Base-by-base conservation (phyloP, 2,888 invertebrate species). In the Eledone cirrhosa region DNA sequence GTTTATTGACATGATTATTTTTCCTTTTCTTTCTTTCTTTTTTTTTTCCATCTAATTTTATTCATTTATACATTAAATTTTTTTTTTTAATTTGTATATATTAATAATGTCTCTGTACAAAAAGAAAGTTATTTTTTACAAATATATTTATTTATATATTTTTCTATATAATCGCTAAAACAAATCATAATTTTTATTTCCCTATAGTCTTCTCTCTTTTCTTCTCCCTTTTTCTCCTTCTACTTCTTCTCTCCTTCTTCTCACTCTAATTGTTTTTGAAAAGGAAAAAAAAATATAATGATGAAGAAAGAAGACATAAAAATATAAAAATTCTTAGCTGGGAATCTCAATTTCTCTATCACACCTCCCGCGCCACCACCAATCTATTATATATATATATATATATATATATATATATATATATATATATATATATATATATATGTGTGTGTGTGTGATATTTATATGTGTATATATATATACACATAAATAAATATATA, bases 401-500 rank as follows among this genome's bases (percentile, higher is more conserved):
- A 53, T 53, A 53, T 53, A 53, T 53, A 53, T 53, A 53, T 53
- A 53, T 53, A 53, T 53, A 53, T 53, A 53, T 53, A 53, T 53
- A 53, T 53, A 53, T 53, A 53, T 53, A 53, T 1, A n/a, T n/a
- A n/a, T n/a, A n/a, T n/a, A n/a, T n/a, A n/a, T n/a, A n/a, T n/a
- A n/a, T n/a, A n/a, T n/a, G n/a, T n/a, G n/a, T n/a, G n/a, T n/a
- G n/a, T n/a, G n/a, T n/a, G n/a, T n/a, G n/a, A n/a, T n/a, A n/a
- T n/a, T n/a, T n/a, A n/a, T n/a, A n/a, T n/a, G n/a, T n/a, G n/a
- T n/a, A n/a, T n/a, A n/a, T n/a, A n/a, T n/a, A n/a, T n/a, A n/a
- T n/a, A n/a, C n/a, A n/a, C n/a, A n/a, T n/a, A n/a, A n/a, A n/a
- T n/a, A n/a, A n/a, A n/a, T n/a, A n/a, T n/a, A n/a, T n/a, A n/a